Percentiles rank a stretch among this genome's conserved stretches.
Conservation (phyloP, 2,888 invertebrate genomes). For the Capitulum mitella region DNA sequence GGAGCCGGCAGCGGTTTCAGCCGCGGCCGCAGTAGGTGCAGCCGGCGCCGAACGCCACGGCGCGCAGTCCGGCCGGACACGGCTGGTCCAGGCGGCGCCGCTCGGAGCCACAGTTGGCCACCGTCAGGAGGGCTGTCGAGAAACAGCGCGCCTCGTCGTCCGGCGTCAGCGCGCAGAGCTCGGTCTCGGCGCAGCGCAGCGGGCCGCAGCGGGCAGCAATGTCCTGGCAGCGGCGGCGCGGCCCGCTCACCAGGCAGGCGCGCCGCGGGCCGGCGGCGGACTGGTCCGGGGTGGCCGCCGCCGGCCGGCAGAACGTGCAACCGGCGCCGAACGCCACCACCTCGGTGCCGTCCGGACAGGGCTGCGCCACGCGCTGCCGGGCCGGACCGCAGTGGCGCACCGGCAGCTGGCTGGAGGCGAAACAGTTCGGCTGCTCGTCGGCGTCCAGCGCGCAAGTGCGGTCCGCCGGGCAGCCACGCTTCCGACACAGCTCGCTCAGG, state of each 20-base stretch:
- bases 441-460: not conserved
- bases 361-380: not conserved
- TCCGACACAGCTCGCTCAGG: not conserved
- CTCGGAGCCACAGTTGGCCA: not conserved
- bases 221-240: not conserved
- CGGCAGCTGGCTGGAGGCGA: constrained; percentile 20
- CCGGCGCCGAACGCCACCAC: constrained; percentile 20
- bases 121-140: not conserved
- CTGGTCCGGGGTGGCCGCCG: not conserved
- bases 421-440: not conserved
- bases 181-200: not conserved
- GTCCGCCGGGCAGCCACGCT: not conserved
- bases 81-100: constrained; percentile 13
- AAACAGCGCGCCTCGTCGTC: not conserved
- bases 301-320: not conserved
- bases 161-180: not conserved
- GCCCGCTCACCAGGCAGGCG: not conserved
- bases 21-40: constrained; percentile 3
- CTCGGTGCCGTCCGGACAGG: not conserved
- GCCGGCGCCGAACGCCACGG: constrained; percentile 2
- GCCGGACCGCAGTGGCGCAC: not conserved
- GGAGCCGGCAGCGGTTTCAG: not conserved
- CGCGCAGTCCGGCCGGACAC: not conserved
- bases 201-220: not conserved
- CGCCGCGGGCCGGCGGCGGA: not conserved